phyloP scores from a whole-genome alignment of 2,888 invertebrate species.

The Apomyelois bistriatella region DNA sequence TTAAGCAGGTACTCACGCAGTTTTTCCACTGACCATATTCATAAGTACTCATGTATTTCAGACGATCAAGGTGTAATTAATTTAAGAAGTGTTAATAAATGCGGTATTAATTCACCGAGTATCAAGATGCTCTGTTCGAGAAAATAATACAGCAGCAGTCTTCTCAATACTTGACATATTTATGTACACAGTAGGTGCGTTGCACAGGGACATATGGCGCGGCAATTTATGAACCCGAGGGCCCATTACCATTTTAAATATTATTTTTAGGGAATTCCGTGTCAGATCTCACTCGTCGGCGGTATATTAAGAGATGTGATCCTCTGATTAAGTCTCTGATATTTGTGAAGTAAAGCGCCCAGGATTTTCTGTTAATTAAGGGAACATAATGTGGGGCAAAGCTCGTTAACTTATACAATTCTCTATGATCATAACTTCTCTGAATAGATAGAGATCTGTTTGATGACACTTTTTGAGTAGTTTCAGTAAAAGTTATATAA shows the following conservation, averaged over 20 bases:
- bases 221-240: constrained; percentile 76
- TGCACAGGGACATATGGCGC: constrained; percentile 74
- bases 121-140: constrained; percentile 47
- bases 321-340: constrained; percentile 74
- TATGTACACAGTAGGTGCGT: constrained; percentile 78
- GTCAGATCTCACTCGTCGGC: constrained; percentile 78
- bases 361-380: constrained; percentile 72
- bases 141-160: constrained; percentile 56
- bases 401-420: constrained; percentile 30
- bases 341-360: constrained; percentile 54
- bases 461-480: not conserved
- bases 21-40: not conserved
- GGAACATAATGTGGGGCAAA: constrained; percentile 41
- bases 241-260: constrained; percentile 80
- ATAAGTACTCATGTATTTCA: not conserved
- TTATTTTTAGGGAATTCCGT: constrained; percentile 80
- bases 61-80: not conserved
- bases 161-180: constrained; percentile 78
- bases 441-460: constrained; percentile 3
- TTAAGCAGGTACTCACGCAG: not conserved
- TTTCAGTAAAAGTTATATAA: constrained; percentile 1
- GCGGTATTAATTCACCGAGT: constrained; percentile 27
- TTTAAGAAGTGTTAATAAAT: not conserved
- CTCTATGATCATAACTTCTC: constrained; percentile 13
- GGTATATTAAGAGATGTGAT: constrained; percentile 77